Percentiles rank a stretch among this genome's conserved stretches.
phyloP scores from a whole-genome alignment of 1,140 invertebrate species.

The Drosophila carrolli region DNA sequence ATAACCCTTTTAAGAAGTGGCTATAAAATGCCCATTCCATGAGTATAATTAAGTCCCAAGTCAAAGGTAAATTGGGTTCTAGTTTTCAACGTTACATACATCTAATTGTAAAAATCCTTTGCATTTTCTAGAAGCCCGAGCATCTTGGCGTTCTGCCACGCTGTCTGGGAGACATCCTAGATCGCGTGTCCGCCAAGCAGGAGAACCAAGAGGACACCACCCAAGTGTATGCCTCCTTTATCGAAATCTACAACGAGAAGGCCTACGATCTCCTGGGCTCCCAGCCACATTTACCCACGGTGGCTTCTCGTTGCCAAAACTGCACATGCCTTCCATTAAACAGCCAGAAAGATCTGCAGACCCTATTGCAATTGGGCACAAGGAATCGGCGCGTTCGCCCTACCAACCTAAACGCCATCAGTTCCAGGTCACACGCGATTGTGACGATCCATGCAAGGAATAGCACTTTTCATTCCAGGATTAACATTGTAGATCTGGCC shows the following conservation, averaged over 20 bases:
- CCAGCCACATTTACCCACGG: background rate
- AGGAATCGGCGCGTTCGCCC: constrained; percentile 1
- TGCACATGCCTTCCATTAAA: background rate
- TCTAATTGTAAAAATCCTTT: background rate
- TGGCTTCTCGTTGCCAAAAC: background rate
- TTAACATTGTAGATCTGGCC: constrained; percentile 2
- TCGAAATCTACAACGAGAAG: constrained; percentile 7
- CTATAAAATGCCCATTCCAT: too few species aligned
- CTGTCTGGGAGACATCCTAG: background rate
- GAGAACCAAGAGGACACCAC: background rate
- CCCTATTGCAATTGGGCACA: background rate
- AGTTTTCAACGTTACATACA: too few species aligned
- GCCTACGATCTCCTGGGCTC: constrained; percentile 2
- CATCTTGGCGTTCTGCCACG: background rate
- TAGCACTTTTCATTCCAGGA: background rate
- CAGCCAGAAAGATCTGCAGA: background rate
- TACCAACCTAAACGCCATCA: constrained; percentile 1
- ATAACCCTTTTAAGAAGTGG: too few species aligned
- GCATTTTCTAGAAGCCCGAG: background rate
- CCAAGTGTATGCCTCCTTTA: constrained; percentile 3
- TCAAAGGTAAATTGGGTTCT: too few species aligned
- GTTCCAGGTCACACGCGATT: constrained; percentile 1
- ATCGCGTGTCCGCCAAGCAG: background rate
- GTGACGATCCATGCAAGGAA: background rate
- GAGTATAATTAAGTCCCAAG: too few species aligned